A percentile compares a stretch with the other conserved stretches of the same genome.
Conservation (phyloP, 2,888 invertebrate species). For the Idaea dimidiata region DNA sequence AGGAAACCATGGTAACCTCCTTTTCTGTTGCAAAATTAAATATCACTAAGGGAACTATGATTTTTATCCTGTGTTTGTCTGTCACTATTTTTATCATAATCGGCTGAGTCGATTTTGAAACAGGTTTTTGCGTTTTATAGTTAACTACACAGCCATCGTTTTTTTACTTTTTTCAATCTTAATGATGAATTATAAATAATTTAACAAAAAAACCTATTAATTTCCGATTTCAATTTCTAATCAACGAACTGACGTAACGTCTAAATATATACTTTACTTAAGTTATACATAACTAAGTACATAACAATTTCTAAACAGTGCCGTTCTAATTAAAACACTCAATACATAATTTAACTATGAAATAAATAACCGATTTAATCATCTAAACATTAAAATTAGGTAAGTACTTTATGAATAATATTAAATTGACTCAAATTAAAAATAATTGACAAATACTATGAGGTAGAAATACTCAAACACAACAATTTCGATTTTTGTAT, state of each 20-base stretch:
- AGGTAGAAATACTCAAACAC: conserved; percentile 5
- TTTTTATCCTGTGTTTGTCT: no score
- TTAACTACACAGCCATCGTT: no score
- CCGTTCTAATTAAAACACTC: background rate
- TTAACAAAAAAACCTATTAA: no score
- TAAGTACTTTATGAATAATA: background rate
- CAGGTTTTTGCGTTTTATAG: no score
- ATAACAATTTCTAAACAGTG: conserved; percentile 2
- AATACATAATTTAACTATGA: conserved; percentile 9
- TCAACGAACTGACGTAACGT: background rate
- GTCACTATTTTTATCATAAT: no score
- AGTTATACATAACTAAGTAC: background rate
- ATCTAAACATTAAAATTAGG: background rate
- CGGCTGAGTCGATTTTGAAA: no score
- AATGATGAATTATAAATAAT: no score
- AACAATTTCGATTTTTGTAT: conserved; percentile 2
- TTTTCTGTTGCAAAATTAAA: no score
- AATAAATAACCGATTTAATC: conserved; percentile 13
- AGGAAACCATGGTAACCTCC: no score
- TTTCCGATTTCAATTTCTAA: background rate
- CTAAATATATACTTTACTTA: background rate
- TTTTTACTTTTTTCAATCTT: no score
- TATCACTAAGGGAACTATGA: no score
- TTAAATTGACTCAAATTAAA: background rate
- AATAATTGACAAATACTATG: background rate